Evolutionary conservation across 2,113 vertebrate species (phyloP).

Genomic region (Sinosuthora webbiana): DNA sequence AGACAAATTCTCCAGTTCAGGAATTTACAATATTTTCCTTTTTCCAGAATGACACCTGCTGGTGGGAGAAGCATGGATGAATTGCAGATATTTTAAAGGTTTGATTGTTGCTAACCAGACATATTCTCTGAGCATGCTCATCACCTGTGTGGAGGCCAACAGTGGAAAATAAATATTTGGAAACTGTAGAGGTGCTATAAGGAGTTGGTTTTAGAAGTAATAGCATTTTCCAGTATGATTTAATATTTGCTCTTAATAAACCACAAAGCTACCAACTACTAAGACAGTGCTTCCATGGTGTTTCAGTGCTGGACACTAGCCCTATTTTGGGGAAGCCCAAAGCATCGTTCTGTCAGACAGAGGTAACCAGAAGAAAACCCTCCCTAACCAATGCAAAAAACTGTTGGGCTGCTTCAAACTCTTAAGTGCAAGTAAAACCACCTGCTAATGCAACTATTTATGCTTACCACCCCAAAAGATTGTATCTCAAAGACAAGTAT

Average conservation of each 20-base stretch:
- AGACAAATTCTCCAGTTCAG: constrained; percentile 53
- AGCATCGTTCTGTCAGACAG: not conserved
- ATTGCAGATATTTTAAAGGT: constrained; percentile 48
- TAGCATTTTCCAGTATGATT: not conserved
- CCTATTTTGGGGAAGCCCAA: not conserved
- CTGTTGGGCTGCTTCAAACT: not conserved
- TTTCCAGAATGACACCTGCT: constrained; percentile 83
- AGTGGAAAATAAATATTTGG: not conserved
- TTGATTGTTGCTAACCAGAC: constrained; percentile 3
- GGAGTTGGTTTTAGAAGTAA: not conserved
- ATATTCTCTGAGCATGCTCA: not conserved
- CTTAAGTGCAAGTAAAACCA: not conserved
- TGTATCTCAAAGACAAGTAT: not conserved
- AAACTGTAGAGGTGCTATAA: not conserved
- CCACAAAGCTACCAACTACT: not conserved
- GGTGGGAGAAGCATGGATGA: constrained; percentile 73
- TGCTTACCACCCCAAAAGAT: not conserved
- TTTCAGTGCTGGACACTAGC: not conserved
- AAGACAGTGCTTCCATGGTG: not conserved
- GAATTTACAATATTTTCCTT: constrained; percentile 73
- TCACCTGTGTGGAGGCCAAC: not conserved
- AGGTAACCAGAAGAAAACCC: not conserved
- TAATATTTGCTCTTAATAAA: not conserved
- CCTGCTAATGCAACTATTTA: not conserved
- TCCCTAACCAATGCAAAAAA: not conserved